Evolutionary conservation across 1,140 invertebrate species (phyloP), one percentile per base, ranked within the genome.

Genomic region (Drosophila kohkoa): DNA sequence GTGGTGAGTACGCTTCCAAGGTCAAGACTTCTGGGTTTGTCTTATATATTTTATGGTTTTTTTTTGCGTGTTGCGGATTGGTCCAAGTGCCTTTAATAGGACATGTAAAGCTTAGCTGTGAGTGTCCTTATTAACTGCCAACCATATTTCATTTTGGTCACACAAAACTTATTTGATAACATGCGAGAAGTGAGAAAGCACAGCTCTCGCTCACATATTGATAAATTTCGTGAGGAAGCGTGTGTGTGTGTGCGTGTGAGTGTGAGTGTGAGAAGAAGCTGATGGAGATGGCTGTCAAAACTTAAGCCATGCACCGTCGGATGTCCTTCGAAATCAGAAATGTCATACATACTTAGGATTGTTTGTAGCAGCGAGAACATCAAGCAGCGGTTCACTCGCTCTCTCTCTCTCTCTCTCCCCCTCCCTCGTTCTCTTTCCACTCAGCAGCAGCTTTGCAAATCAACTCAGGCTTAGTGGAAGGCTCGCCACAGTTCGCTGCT

Each of bases 301-400:
- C 74, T 76, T 72, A 66, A 71, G 73, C 68, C 45, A 59, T 28
- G 54, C 38, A 55, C n/a, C 13, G 28, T 32, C 54, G 7, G 54
- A 71, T 60, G 77, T 80, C 83, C 83, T 80, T 88, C 60, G 74
- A 82, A 88, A 72, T 88, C 73, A 88, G 73, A 83, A 83, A 88
- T 87, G 83, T 88, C 83, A 88, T 70, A 82, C 66, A 75, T 43
- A 15, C 41, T 43, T 59, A 30, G 57, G 20, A 45, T 35, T 59
- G 41, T 46, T 13, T 46, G 51, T 46, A 30, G 6, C 8, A 16
- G 32, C 71, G 77, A 25, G 20, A 82, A 82, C 69, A 82, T 87
- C 79, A 82, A 77, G 66, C 66, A 77, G 69, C 66, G 79, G 82
- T 74, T 73, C 78, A 72, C 64, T 79, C 28, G 28, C 8, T 6